Base-by-base conservation (phyloP, 2,888 invertebrate genomes). In the Melanostoma mellinum region DNA sequence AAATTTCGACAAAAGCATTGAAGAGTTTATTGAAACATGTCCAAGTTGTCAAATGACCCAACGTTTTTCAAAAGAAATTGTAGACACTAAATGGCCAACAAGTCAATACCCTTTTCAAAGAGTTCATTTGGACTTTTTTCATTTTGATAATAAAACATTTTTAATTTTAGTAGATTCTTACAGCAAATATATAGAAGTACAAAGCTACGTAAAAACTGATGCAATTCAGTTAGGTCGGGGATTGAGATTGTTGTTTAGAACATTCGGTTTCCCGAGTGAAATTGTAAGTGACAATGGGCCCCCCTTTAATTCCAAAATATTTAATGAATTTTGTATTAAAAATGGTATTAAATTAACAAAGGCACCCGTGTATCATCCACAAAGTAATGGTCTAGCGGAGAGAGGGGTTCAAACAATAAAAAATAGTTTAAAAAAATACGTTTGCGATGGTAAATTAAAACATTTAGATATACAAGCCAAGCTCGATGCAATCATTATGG, bases 121-220 rank as follows among this genome's bases (percentile, higher is more conserved):
- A 61, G 33, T 72, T 40, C 32, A 65, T 79, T 6, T 85, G 9
- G 76, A 85, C 78, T 82, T 74, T 52, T 75, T 71, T 55, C 52
- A 69, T 35, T 76, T 72, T 9, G 42, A 56, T 20, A 30, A 20
- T 3, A 67, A 71, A 67, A 53, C 6, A 3, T 76, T 65, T 76
- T 55, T 81, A 48, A 65, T 81, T 35, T 33, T 90, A 3, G 87
- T 89, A 2, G 91, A 91, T 80, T 86, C 89, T 3, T 88, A 86
- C 81, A 89, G 89, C 0, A 92, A 91, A 85, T 92, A 90, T 90
- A 86, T 89, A 0, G 91, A 91, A 74, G 87, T 89, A 3, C 81
- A 82, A 67, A 74, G 60, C 48, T 82, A 86, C 68, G 52, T 63
- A 2, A 86, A 73, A 61, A 84, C 77, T 20, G 72, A 84, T 67